Evolutionary conservation across 2,797 vertebrate genomes (phyloP).

Genomic region (Pogoniulus pusillus): DNA sequence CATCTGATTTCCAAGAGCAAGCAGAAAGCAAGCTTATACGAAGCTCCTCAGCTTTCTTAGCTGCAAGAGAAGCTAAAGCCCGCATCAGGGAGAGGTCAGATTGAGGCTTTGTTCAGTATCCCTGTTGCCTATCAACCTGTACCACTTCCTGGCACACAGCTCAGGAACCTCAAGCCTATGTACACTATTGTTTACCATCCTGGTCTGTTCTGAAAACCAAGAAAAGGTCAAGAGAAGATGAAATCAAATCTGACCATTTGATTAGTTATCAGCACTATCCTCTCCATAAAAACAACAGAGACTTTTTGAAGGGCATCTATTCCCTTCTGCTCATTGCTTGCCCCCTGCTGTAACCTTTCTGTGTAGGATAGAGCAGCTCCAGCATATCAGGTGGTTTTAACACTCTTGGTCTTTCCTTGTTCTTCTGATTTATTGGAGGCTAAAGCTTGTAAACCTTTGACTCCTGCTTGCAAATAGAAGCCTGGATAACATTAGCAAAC

Average conservation of each 20-base stretch:
- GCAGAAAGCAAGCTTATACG: background rate
- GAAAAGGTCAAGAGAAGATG: background rate
- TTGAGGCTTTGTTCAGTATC: background rate
- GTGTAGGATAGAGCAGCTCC: background rate
- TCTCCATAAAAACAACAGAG: background rate
- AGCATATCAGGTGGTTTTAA: background rate
- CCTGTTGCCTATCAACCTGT: background rate
- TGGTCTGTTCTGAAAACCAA: background rate
- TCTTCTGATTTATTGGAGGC: background rate
- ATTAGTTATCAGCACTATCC: background rate
- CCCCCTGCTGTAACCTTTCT: background rate
- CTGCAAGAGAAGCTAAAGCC: background rate
- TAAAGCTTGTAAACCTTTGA: slow-evolving; percentile 33
- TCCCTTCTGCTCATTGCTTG: background rate
- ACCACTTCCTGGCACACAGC: background rate
- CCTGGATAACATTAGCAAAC: slow-evolving; percentile 33
- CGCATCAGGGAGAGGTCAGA: background rate
- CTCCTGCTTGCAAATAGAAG: slow-evolving; percentile 22
- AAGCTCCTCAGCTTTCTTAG: background rate
- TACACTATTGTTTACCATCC: background rate
- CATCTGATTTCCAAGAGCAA: background rate
- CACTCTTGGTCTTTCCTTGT: background rate
- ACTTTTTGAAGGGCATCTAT: background rate
- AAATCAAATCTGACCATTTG: fast-evolving
- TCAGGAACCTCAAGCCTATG: background rate